Percentiles rank a stretch among this genome's conserved stretches.
phyloP scores from a whole-genome alignment of 2,888 invertebrate species.

The Yponomeuta evonymella region DNA sequence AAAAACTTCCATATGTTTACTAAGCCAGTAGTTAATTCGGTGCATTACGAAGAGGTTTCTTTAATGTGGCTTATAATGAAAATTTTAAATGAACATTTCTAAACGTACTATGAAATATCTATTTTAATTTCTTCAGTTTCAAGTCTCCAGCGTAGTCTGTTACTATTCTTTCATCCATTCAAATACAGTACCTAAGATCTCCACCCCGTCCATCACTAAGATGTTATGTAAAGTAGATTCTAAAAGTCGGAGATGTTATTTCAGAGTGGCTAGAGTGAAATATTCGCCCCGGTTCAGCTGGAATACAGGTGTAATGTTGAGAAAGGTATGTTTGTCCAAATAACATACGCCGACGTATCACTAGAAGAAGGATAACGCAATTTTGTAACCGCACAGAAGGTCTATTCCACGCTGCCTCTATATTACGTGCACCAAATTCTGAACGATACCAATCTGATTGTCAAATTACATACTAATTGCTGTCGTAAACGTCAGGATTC shows the following conservation, averaged over 20 bases:
- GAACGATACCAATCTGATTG: too few relatives aligned
- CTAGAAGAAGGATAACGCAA: not conserved
- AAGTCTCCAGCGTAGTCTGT: not conserved
- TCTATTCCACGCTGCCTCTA: too few relatives aligned
- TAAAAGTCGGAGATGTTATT: constrained; percentile 6
- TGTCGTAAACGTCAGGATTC: too few relatives aligned
- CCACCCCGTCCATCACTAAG: not conserved
- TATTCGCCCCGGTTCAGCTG: not conserved
- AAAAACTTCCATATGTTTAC: too few relatives aligned
- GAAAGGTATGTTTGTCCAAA: constrained; percentile 4
- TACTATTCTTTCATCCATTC: not conserved
- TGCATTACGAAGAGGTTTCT: too few relatives aligned
- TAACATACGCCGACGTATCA: not conserved
- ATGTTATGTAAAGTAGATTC: not conserved
- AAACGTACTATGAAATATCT: not conserved
- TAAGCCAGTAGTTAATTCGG: too few relatives aligned
- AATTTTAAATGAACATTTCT: too few relatives aligned
- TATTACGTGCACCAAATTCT: too few relatives aligned
- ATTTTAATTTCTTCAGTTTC: not conserved
- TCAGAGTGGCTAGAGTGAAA: not conserved
- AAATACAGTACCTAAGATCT: not conserved
- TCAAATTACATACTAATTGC: too few relatives aligned
- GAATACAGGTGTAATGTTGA: constrained; percentile 7
- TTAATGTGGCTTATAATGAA: too few relatives aligned
- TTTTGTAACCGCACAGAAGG: not conserved